These are phyloP conservation scores for Megaceryle maxima DNA, from an alignment of 2,113 vertebrate genomes.

Conservation along the genomic window DNA sequence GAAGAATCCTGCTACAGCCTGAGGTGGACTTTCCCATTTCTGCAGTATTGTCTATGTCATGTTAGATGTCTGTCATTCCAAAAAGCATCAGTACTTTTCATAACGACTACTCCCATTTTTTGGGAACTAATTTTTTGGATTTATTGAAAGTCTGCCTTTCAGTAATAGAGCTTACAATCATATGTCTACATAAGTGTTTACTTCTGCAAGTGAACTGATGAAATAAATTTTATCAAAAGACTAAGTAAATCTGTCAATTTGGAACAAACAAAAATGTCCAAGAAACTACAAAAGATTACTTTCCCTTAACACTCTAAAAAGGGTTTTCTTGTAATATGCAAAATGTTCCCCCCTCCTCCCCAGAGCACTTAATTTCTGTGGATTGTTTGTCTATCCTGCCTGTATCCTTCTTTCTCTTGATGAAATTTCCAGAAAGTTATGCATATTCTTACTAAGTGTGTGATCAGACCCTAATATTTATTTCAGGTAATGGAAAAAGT, in stretches of 20 bases:
- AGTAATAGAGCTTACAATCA: neutral
- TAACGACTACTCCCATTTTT: neutral
- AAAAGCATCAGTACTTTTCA: neutral
- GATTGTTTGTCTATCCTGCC: neutral
- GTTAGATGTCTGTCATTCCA: neutral
- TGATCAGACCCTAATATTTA: constrained; percentile 46
- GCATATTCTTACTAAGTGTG: constrained; percentile 44
- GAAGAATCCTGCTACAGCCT: neutral
- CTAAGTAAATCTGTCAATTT: neutral
- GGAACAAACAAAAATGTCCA: neutral
- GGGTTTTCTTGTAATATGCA: neutral
- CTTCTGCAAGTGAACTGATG: neutral
- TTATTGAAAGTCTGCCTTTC: neutral
- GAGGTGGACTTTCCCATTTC: neutral
- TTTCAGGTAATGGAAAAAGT: constrained; percentile 63
- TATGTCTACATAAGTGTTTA: too few species aligned
- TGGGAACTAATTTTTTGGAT: neutral
- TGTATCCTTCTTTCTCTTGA: neutral
- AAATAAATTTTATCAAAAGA: neutral
- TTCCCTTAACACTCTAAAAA: neutral
- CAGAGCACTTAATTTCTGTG: neutral
- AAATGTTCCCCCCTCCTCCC: neutral
- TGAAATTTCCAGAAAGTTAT: constrained; percentile 17
- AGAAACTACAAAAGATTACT: neutral
- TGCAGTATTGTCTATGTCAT: accelerated